phyloP scores from a whole-genome alignment of 1,140 invertebrate species.

The Protaetia brevitarsis region DNA sequence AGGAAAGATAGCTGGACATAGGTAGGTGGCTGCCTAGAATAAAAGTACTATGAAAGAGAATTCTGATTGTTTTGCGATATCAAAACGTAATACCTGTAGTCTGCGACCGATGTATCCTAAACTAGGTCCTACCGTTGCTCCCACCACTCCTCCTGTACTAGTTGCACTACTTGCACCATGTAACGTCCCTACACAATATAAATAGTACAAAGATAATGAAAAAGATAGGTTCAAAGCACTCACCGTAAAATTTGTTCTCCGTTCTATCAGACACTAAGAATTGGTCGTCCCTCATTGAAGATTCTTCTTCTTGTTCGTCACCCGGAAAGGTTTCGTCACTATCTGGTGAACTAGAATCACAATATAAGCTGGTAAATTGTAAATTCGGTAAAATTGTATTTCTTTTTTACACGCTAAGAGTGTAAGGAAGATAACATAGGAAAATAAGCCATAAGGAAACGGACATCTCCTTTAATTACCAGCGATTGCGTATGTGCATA shows the following conservation, averaged over 20 bases:
- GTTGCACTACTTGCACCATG: constrained; percentile 52
- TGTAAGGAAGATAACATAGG: too few species aligned
- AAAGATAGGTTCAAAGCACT: neutral
- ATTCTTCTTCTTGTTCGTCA: constrained; percentile 73
- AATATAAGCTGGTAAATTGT: too few species aligned
- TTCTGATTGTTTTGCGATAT: neutral
- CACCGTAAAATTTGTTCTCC: constrained; percentile 84
- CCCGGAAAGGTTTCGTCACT: constrained; percentile 78
- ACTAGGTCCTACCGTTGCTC: constrained; percentile 52
- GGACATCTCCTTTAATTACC: too few species aligned
- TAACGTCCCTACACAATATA: constrained; percentile 38
- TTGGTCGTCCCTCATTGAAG: constrained; percentile 73
- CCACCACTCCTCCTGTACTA: constrained; percentile 48
- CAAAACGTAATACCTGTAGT: constrained; percentile 51
- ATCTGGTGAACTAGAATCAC: constrained; percentile 67
- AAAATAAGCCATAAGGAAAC: too few species aligned
- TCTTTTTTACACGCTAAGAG: too few species aligned
- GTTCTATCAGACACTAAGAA: constrained; percentile 80
- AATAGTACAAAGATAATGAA: neutral
- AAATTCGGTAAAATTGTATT: too few species aligned
- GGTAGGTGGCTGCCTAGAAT: constrained; percentile 67
- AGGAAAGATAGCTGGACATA: constrained; percentile 82
- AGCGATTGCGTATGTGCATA: too few species aligned
- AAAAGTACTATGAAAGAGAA: neutral
- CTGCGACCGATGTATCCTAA: constrained; percentile 58